A percentile compares a stretch with the other conserved stretches of the same genome.
Conservation (phyloP, 2,113 vertebrate genomes). For the Takifugu flavidus region DNA sequence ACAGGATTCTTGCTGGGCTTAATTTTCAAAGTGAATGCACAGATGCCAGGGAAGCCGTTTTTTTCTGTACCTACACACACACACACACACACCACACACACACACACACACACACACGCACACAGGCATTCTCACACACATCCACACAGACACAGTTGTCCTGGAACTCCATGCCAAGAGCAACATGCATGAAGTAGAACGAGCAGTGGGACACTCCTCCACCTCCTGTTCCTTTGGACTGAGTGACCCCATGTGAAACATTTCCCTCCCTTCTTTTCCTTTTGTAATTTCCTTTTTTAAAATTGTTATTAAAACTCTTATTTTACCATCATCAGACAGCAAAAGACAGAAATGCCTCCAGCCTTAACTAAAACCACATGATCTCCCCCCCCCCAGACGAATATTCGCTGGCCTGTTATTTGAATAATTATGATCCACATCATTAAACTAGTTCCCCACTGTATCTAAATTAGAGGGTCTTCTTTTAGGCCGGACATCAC, state of each 20-base stretch:
- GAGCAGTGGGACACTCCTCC: constrained; percentile 62
- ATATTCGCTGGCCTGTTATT: constrained; percentile 32
- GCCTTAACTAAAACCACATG: constrained; percentile 24
- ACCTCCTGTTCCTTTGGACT: constrained; percentile 57
- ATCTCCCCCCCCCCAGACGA: constrained; percentile 14
- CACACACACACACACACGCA: background rate
- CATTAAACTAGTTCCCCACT: constrained; percentile 57
- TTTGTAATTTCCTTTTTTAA: constrained; percentile 21
- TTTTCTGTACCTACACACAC: constrained; percentile 17
- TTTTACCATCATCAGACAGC: constrained; percentile 18
- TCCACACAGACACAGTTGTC: constrained; percentile 42
- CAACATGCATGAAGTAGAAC: constrained; percentile 68
- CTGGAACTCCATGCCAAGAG: constrained; percentile 71
- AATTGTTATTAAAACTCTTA: constrained; percentile 2
- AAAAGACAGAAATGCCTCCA: constrained; percentile 9
- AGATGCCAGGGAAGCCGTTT: constrained; percentile 74
- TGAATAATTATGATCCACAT: constrained; percentile 62
- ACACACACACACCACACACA: background rate
- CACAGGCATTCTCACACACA: background rate
- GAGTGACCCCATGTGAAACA: constrained; percentile 56
- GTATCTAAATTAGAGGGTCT: constrained; percentile 61
- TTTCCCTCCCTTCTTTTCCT: constrained; percentile 35
- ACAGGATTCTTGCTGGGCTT: constrained; percentile 78
- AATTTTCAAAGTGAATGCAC: constrained; percentile 80
- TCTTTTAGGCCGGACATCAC: constrained; percentile 68